These are phyloP conservation scores for Barbus barbus DNA, from an alignment of 2,113 vertebrate species.

Conservation along the genomic window DNA sequence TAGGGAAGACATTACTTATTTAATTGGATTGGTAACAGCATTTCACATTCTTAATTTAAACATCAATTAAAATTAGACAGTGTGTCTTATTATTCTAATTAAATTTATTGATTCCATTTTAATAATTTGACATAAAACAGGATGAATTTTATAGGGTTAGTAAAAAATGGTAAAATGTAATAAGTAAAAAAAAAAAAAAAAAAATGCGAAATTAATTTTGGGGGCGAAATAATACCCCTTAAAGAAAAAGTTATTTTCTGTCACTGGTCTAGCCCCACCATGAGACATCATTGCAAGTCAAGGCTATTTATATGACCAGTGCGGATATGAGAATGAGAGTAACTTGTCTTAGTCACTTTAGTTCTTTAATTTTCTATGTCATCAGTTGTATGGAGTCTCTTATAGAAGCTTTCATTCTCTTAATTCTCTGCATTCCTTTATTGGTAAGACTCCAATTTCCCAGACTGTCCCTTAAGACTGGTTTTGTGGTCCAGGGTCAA, in stretches of 20 bases:
- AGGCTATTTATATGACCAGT: not conserved
- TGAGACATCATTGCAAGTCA: not conserved
- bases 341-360: not conserved
- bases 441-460: constrained; percentile 31
- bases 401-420: not conserved
- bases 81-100: too few relatives aligned
- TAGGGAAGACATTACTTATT: too few relatives aligned
- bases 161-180: too few relatives aligned
- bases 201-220: not conserved
- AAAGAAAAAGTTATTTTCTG: not conserved
- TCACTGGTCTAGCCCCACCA: not conserved
- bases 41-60: too few relatives aligned
- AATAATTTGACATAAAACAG: too few relatives aligned
- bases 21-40: too few relatives aligned
- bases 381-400: not conserved
- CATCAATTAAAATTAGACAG: too few relatives aligned
- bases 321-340: not conserved
- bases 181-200: too few relatives aligned
- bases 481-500: too few relatives aligned
- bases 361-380: not conserved
- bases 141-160: too few relatives aligned
- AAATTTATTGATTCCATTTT: too few relatives aligned
- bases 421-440: too few relatives aligned
- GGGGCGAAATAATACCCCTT: not conserved
- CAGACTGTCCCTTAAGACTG: constrained; percentile 29